Percentiles rank a stretch among this genome's conserved stretches.
phyloP scores from a whole-genome alignment of 2,888 invertebrate genomes.

The Gymnocheta viridis region DNA sequence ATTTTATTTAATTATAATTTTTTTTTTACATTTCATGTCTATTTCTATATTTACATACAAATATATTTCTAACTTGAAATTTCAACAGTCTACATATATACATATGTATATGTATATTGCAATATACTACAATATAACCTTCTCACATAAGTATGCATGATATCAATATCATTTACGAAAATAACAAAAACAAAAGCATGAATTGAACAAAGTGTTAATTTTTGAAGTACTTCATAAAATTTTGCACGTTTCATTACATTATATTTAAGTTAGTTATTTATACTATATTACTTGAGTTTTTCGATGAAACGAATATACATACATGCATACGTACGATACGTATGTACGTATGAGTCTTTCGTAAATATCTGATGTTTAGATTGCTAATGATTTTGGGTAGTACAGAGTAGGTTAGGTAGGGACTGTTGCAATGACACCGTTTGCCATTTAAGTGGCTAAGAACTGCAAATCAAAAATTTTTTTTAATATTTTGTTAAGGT shows the following conservation, averaged over 20 bases:
- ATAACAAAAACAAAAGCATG: background rate
- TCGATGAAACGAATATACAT: background rate
- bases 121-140: slow-evolving; percentile 45
- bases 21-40: background rate
- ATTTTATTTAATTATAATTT: background rate
- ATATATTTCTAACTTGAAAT: slow-evolving; percentile 56
- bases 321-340: too few relatives aligned
- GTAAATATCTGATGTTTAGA: slow-evolving; percentile 44
- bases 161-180: slow-evolving; percentile 39
- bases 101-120: too few relatives aligned
- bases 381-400: slow-evolving; percentile 32
- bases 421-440: slow-evolving; percentile 45
- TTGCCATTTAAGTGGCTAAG: background rate
- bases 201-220: slow-evolving; percentile 60
- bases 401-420: slow-evolving; percentile 55
- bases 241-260: slow-evolving; percentile 70
- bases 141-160: slow-evolving; percentile 43
- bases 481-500: too few relatives aligned
- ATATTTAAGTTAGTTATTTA: slow-evolving; percentile 60
- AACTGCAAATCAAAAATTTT: background rate
- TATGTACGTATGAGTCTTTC: slow-evolving; percentile 31
- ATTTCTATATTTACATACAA: slow-evolving; percentile 35
- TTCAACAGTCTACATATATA: slow-evolving; percentile 42
- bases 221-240: slow-evolving; percentile 62
- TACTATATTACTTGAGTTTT: slow-evolving; percentile 13